Evolutionary conservation across 1,140 invertebrate species (phyloP).

Genomic region (Saccostrea echinata): DNA sequence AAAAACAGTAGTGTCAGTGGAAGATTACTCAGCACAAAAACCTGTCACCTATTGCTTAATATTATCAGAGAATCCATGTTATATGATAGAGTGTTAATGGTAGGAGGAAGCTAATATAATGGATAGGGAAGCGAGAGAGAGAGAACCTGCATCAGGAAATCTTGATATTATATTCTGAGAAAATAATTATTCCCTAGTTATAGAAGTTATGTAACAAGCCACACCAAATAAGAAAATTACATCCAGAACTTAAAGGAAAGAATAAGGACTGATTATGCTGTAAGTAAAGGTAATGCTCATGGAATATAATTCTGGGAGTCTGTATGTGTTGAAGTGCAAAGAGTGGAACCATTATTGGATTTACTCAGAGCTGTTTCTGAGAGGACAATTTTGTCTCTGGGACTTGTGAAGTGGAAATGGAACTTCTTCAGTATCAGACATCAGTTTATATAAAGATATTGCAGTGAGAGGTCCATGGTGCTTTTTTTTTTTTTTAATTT

Average conservation of each 20-base stretch:
- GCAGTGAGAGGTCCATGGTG: not conserved
- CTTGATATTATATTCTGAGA: no score
- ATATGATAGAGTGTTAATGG: no score
- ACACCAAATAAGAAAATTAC: not conserved
- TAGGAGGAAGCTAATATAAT: no score
- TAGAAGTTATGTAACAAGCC: not conserved
- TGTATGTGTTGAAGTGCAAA: not conserved
- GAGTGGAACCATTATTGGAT: slow-evolving; percentile 1
- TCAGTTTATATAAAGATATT: not conserved
- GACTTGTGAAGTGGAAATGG: not conserved
- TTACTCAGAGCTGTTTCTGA: not conserved
- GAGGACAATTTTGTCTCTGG: not conserved
- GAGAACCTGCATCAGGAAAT: no score
- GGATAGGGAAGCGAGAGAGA: no score
- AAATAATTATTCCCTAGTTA: no score
- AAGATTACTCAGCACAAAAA: no score
- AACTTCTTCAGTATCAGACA: not conserved
- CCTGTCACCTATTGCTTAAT: no score
- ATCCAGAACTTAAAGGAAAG: not conserved
- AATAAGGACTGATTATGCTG: not conserved
- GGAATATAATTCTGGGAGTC: not conserved
- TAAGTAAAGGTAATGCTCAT: not conserved
- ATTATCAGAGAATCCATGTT: no score
- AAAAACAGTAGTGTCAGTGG: no score
- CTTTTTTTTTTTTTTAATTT: not conserved